Conservation (phyloP, 1,140 invertebrate genomes). For the Colletes latitarsis region DNA sequence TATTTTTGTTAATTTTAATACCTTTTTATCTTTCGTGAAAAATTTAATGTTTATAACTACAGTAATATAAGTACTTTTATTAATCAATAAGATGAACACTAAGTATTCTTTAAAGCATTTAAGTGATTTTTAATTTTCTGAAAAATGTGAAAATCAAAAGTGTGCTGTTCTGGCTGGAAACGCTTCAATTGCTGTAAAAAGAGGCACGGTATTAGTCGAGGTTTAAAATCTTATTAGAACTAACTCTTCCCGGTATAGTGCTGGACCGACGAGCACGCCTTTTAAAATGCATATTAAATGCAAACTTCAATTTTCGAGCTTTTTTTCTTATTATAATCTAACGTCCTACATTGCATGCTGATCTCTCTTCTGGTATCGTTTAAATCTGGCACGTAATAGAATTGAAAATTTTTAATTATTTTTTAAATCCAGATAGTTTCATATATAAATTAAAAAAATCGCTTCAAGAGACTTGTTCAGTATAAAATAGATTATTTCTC, state of each 20-base stretch:
- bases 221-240: slow-evolving; percentile 10
- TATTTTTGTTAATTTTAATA: no score
- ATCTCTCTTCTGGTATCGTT: background rate
- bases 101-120: background rate
- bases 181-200: background rate
- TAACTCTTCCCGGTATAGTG: background rate
- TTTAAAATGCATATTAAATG: slow-evolving; percentile 16
- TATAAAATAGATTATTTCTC: no score
- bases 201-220: background rate
- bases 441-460: background rate
- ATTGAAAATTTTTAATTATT: background rate
- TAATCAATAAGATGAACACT: background rate
- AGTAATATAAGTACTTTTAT: background rate
- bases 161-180: background rate
- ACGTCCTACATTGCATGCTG: background rate
- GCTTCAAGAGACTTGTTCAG: no score
- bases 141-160: background rate
- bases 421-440: background rate
- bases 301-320: background rate
- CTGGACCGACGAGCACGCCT: background rate
- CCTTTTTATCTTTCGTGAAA: no score
- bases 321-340: background rate
- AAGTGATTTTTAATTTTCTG: background rate
- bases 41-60: background rate
- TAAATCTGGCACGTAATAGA: background rate